Evolutionary conservation across 2,113 vertebrate species (phyloP).

Genomic region (Glaucomys volans): DNA sequence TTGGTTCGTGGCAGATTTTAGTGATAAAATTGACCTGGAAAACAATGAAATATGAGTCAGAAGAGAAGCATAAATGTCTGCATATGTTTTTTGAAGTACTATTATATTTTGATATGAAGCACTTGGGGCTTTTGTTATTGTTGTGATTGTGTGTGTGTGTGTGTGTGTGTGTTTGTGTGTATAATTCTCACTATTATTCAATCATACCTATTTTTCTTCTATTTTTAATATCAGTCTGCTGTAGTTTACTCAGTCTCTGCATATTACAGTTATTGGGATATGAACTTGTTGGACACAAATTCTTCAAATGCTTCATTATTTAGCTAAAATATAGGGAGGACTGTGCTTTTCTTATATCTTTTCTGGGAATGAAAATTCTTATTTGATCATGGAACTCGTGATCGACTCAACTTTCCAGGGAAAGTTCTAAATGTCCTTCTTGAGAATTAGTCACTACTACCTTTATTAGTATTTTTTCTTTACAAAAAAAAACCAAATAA

Average conservation of each 20-base stretch:
- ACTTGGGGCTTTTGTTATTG: not conserved
- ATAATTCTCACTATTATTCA: not conserved
- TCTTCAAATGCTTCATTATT: not conserved
- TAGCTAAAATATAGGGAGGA: not conserved
- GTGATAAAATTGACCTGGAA: not conserved
- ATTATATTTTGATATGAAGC: not conserved
- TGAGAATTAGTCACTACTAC: not conserved
- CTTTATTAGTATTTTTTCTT: not conserved
- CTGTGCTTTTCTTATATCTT: not conserved
- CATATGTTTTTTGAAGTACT: not conserved
- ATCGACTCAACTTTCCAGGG: not conserved
- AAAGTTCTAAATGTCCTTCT: not conserved
- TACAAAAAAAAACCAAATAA: not conserved
- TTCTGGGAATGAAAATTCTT: not conserved
- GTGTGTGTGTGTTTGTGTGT: not conserved
- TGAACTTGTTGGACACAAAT: not conserved
- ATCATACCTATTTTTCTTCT: not conserved
- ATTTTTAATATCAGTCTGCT: not conserved
- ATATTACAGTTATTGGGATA: not conserved
- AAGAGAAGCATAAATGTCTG: not conserved
- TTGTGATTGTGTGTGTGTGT: not conserved
- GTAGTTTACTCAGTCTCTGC: not conserved
- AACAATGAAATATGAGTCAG: not conserved
- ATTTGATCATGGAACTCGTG: not conserved
- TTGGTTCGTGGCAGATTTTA: not conserved